Conservation (phyloP, 2,888 invertebrate species). For the Oligia fasciuncula region DNA sequence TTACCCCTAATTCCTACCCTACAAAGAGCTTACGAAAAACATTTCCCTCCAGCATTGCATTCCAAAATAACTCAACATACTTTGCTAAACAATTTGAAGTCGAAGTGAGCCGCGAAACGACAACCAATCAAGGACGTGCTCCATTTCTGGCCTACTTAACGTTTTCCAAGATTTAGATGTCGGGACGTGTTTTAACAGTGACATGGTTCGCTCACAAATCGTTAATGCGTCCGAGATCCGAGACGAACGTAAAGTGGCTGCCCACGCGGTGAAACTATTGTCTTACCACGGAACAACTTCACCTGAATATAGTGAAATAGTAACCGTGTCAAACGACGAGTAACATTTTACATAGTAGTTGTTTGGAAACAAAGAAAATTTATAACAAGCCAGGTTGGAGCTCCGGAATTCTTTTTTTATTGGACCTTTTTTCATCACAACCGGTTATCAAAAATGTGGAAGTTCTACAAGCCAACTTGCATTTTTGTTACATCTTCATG, state of each 20-base stretch:
- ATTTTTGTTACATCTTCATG: slow-evolving; percentile 32
- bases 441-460: slow-evolving; percentile 38
- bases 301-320: slow-evolving; percentile 54
- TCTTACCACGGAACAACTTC: slow-evolving; percentile 62
- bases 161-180: slow-evolving; percentile 50
- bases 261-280: slow-evolving; percentile 63
- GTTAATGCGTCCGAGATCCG: slow-evolving; percentile 58
- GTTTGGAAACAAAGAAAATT: slow-evolving; percentile 46
- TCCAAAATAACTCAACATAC: slow-evolving; percentile 37
- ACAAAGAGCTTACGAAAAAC: slow-evolving; percentile 45
- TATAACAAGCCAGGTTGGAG: slow-evolving; percentile 24
- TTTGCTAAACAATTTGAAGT: slow-evolving; percentile 50
- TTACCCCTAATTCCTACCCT: slow-evolving; percentile 26
- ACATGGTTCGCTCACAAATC: slow-evolving; percentile 67
- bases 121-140: slow-evolving; percentile 58
- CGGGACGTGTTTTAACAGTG: slow-evolving; percentile 61
- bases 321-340: slow-evolving; percentile 45
- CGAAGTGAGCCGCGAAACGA: slow-evolving; percentile 43
- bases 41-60: slow-evolving; percentile 26
- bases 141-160: slow-evolving; percentile 53
- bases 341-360: slow-evolving; percentile 38
- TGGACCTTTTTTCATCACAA: slow-evolving; percentile 7
- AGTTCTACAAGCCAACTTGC: slow-evolving; percentile 15
- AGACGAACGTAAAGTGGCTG: slow-evolving; percentile 65
- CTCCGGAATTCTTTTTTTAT: slow-evolving; percentile 24